Conservation (phyloP, 2,113 vertebrate species). For the Calidris pugnax region DNA sequence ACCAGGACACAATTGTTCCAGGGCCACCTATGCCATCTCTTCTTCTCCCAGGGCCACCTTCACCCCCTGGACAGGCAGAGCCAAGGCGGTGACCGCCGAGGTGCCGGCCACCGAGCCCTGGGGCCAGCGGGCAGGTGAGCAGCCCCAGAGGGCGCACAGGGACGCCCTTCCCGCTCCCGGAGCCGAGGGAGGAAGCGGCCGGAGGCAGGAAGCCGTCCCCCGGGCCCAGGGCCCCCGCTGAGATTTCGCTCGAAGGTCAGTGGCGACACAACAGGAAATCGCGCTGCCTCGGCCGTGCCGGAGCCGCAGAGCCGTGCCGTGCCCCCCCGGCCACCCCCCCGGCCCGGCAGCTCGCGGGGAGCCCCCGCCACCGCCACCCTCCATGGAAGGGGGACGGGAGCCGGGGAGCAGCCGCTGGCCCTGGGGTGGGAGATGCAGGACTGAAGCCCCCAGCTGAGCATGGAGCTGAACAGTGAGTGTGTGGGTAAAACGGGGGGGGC, state of each 20-base stretch:
- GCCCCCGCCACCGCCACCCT: background rate
- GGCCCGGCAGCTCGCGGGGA: background rate
- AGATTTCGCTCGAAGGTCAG: constrained; percentile 55
- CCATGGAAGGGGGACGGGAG: constrained; percentile 60
- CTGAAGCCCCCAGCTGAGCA: constrained; percentile 55
- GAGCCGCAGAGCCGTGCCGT: background rate
- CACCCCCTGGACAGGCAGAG: background rate
- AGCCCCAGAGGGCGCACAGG: background rate
- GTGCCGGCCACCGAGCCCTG: accelerated
- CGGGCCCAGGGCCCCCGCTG: background rate
- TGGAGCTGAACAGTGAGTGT: constrained; percentile 71
- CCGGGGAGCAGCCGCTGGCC: constrained; percentile 1
- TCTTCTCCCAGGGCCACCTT: background rate
- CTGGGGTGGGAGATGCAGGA: constrained; percentile 49
- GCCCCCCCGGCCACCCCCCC: background rate
- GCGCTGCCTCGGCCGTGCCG: background rate
- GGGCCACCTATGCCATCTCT: background rate
- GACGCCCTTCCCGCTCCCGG: background rate
- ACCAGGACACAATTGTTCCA: accelerated
- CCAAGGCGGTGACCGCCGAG: accelerated
- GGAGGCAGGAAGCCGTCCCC: constrained; percentile 59
- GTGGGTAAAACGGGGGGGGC: background rate
- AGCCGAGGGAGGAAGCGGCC: constrained; percentile 62
- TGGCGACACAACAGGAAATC: constrained; percentile 72
- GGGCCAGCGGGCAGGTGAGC: constrained; percentile 23